Conservation (phyloP, 2,797 vertebrate genomes). For the Rhynchonycteris naso region DNA sequence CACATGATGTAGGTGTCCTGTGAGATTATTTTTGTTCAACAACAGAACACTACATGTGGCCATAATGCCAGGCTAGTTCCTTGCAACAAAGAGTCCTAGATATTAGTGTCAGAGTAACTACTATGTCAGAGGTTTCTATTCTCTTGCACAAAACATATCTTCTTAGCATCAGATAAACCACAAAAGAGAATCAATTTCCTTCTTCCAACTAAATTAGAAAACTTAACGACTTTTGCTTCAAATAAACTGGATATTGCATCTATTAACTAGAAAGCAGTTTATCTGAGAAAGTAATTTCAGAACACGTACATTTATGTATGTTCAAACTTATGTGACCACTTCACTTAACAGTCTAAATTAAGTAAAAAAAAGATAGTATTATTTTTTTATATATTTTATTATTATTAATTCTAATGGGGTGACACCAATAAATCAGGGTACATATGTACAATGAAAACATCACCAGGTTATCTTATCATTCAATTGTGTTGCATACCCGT, state of each 20-base stretch:
- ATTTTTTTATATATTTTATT: no score
- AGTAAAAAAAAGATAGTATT: neutral
- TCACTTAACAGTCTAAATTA: neutral
- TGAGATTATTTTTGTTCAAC: neutral
- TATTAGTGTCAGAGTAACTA: rapidly evolving
- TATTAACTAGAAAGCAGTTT: neutral
- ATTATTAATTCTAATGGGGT: no score
- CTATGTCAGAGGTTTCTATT: neutral
- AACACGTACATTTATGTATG: neutral
- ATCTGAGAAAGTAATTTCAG: neutral
- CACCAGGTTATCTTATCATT: no score
- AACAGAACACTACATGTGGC: neutral
- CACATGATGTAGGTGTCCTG: neutral
- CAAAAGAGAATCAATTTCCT: neutral
- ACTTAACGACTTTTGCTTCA: neutral
- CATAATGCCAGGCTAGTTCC: neutral
- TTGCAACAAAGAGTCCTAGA: neutral
- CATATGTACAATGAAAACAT: no score
- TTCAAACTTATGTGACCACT: neutral
- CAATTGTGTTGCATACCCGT: no score
- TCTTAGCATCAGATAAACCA: neutral
- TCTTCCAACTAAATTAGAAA: neutral
- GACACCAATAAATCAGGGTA: no score
- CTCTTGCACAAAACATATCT: neutral
- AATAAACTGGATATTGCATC: neutral